Evolutionary conservation across 1,140 invertebrate species (phyloP).

Genomic region (Phenacoccus solenopsis): DNA sequence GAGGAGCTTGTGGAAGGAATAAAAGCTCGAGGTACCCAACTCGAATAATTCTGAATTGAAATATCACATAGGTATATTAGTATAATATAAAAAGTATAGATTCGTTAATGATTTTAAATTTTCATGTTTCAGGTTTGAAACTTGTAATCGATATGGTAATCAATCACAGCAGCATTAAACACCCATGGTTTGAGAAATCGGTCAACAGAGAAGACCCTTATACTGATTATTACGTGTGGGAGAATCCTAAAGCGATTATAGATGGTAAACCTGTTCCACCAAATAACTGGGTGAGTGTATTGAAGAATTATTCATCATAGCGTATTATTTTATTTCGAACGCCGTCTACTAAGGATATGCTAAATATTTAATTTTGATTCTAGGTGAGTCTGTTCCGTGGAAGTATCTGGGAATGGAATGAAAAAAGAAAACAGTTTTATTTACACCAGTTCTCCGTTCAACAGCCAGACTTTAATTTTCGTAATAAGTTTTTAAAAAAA

Average conservation of each 20-base stretch:
- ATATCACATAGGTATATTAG: too few relatives aligned
- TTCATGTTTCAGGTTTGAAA: conserved; percentile 45
- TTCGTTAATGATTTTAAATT: too few relatives aligned
- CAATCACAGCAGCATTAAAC: conserved; percentile 67
- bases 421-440: conserved; percentile 53
- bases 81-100: too few relatives aligned
- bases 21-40: conserved; percentile 16
- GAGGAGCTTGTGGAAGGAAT: conserved; percentile 5
- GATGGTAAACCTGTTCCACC: conserved; percentile 31
- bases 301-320: too few relatives aligned
- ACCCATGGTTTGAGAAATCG: conserved; percentile 65
- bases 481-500: conserved; percentile 42
- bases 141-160: conserved; percentile 72
- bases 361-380: too few relatives aligned
- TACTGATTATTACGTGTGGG: conserved; percentile 65
- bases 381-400: conserved; percentile 34
- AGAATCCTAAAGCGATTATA: conserved; percentile 40
- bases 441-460: conserved; percentile 53
- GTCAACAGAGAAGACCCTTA: conserved; percentile 36
- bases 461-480: conserved; percentile 63
- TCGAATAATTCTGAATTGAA: too few relatives aligned
- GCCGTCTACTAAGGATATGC: too few relatives aligned
- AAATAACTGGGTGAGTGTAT: conserved; percentile 43
- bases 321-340: too few relatives aligned
- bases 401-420: conserved; percentile 55